Percentiles rank a stretch among this genome's conserved stretches.
These are phyloP conservation scores for Sisor rabdophorus DNA, from an alignment of 2,113 vertebrate genomes.

Conservation along the genomic window DNA sequence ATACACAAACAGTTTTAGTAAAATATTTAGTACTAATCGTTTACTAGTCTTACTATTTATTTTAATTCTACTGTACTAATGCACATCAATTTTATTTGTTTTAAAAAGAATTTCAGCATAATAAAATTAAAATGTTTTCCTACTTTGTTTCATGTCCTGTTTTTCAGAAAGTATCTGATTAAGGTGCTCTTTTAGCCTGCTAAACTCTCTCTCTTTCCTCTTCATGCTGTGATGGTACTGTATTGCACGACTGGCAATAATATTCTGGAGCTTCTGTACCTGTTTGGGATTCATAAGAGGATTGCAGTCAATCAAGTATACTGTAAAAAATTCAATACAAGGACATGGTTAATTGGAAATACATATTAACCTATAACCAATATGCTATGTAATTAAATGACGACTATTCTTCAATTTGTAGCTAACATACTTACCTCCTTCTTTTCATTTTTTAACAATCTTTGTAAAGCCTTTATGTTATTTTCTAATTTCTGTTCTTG, in stretches of 20 bases:
- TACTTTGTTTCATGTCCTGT: slow-evolving; percentile 89
- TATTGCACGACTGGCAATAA: slow-evolving; percentile 88
- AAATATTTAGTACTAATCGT: neutral
- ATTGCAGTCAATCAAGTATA: neutral
- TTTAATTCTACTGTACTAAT: too few relatives aligned
- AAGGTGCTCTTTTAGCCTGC: slow-evolving; percentile 89
- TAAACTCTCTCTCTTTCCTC: slow-evolving; percentile 91
- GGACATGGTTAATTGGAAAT: neutral
- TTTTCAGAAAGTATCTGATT: slow-evolving; percentile 91
- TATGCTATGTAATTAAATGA: neutral
- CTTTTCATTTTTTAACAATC: slow-evolving; percentile 89
- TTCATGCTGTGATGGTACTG: slow-evolving; percentile 98
- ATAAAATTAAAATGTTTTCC: slow-evolving; percentile 30
- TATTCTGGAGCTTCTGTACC: slow-evolving; percentile 91
- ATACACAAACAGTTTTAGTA: neutral
- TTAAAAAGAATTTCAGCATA: neutral
- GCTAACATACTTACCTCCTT: slow-evolving; percentile 79
- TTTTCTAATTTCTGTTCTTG: slow-evolving; percentile 85
- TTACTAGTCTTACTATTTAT: too few relatives aligned
- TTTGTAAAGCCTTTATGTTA: slow-evolving; percentile 85
- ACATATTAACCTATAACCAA: neutral
- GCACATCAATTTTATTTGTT: neutral
- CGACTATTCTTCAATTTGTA: neutral
- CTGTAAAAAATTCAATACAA: neutral
- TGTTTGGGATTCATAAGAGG: slow-evolving; percentile 53